A percentile compares a stretch with the other conserved stretches of the same genome.
Conservation (phyloP, 2,888 invertebrate genomes). For the Corbicula japonica region DNA sequence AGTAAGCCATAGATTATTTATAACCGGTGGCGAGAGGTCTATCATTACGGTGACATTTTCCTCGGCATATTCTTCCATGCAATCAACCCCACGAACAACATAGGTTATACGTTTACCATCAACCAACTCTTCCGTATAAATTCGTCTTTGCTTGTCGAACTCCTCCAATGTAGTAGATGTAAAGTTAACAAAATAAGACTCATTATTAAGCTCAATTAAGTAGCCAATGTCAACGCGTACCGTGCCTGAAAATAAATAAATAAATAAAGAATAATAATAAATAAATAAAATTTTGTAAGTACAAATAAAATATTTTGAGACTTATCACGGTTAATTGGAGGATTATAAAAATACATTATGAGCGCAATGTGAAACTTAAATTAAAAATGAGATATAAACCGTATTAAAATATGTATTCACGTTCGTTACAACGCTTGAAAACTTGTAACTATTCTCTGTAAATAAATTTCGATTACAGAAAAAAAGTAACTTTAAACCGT, state of each 20-base stretch:
- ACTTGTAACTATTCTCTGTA: background rate
- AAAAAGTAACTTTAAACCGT: background rate
- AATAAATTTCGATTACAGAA: background rate
- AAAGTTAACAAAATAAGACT: conserved; percentile 35
- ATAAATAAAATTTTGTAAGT: background rate
- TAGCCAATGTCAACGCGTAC: background rate
- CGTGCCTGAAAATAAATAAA: no score
- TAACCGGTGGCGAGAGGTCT: conserved; percentile 55
- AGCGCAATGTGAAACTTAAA: no score
- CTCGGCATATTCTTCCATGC: conserved; percentile 50
- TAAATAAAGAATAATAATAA: no score
- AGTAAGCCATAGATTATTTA: conserved; percentile 60
- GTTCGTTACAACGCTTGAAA: no score
- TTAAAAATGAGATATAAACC: no score
- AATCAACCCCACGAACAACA: conserved; percentile 55
- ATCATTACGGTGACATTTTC: conserved; percentile 56
- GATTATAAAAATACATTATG: no score
- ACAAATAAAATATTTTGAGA: background rate
- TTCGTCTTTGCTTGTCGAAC: no score
- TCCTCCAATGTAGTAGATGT: no score
- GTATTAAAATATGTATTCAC: no score
- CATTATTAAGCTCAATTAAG: conserved; percentile 25
- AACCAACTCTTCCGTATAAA: conserved; percentile 30
- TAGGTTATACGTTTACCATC: conserved; percentile 62
- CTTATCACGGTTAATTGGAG: no score